Conservation (phyloP, 1,140 invertebrate genomes). For the Agrypnia vestita region DNA sequence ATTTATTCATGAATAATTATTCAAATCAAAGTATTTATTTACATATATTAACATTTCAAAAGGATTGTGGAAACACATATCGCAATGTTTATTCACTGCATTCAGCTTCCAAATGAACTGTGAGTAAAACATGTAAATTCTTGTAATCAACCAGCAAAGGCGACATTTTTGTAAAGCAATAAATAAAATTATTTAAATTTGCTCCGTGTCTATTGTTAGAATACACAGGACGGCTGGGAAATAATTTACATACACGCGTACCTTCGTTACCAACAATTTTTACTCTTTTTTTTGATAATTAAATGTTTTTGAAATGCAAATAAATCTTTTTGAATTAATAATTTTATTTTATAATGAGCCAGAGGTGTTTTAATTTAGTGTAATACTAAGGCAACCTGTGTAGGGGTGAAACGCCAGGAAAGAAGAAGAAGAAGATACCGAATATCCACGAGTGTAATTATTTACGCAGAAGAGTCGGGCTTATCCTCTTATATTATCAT, state of each 20-base stretch:
- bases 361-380: too few relatives aligned
- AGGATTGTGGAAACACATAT: not conserved
- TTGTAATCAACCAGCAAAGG: slow-evolving; percentile 5
- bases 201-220: not conserved
- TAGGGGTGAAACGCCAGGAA: too few relatives aligned
- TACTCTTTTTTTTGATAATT: not conserved
- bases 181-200: slow-evolving; percentile 36
- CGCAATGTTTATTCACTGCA: slow-evolving; percentile 2
- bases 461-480: too few relatives aligned
- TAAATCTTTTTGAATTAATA: too few relatives aligned
- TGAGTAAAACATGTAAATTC: not conserved
- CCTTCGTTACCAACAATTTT: not conserved
- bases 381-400: too few relatives aligned
- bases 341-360: too few relatives aligned
- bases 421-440: too few relatives aligned
- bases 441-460: too few relatives aligned
- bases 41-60: slow-evolving; percentile 17
- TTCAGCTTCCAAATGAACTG: slow-evolving; percentile 16
- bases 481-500: too few relatives aligned
- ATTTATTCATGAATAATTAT: not conserved
- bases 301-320: too few relatives aligned
- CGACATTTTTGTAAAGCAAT: slow-evolving; percentile 17
- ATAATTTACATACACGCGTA: not conserved
- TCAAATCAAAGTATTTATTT: not conserved
- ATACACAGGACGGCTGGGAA: slow-evolving; percentile 10